Base-by-base conservation (phyloP, 2,797 vertebrate species). In the Florisuga fusca region DNA sequence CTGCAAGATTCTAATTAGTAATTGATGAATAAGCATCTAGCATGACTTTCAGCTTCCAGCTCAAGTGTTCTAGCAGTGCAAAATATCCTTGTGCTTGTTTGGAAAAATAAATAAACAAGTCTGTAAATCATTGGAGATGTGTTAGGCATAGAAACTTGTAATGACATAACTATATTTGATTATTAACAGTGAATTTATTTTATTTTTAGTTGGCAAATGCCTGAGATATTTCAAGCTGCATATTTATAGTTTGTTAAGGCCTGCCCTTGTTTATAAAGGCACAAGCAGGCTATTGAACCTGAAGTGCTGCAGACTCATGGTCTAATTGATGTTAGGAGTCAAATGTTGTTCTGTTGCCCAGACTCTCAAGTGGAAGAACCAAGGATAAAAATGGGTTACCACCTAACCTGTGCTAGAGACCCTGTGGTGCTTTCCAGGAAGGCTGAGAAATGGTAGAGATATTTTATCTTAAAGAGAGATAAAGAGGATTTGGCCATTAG, bases 1-100 rank as follows among this genome's bases (percentile, higher is more conserved):
- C 92, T 87, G 80, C 63, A 91, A 82, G 59, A 74, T 90, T 34
- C 38, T 89, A 9, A 61, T 96, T 77, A 95, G 29, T 91, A 94
- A 96, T 96, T 88, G 33, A 95, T 92, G 48, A 93, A 16, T 63
- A 61, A 84, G 55, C 33, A 59, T 69, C 80, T 66, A 88, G 90
- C 71, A 45, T 71, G 53, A 59, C 83, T 94, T 96, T 34, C 82
- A 91, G 69, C 55, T 94, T 91, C 51, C 51, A 94, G 77, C 74
- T 93, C 53, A 81, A 72, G 45, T 94, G 55, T 92, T 93, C 33
- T 27, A 63, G 41, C 48, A 82, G 38, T 26, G 25, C 94, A 78
- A 91, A 93, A 59, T 57, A 73, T 45, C 55, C 23, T 82, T 71
- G 29, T 81, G 18, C 31, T 89, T 79, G 34, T 64, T 84, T 78